phyloP scores from a whole-genome alignment of 2,888 invertebrate genomes.

The Monochamus alternatus region DNA sequence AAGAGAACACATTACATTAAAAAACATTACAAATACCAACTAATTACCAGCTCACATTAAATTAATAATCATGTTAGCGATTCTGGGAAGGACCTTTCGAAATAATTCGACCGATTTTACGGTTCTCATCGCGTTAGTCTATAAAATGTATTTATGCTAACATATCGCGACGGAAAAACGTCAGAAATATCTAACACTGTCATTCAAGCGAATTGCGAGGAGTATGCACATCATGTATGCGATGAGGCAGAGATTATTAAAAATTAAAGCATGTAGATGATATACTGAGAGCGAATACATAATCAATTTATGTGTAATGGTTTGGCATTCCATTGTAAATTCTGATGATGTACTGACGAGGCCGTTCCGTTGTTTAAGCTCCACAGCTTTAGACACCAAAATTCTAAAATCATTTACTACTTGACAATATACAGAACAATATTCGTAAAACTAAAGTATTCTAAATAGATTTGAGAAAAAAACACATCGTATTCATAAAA shows the following conservation, averaged over 20 bases:
- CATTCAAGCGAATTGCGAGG: constrained; percentile 2
- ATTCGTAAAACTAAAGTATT: too few species aligned
- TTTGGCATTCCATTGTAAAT: not conserved
- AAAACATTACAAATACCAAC: too few species aligned
- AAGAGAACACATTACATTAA: not conserved
- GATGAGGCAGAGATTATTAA: constrained; percentile 29
- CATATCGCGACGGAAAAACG: too few species aligned
- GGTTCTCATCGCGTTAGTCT: not conserved
- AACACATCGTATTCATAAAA: too few species aligned
- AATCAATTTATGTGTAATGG: not conserved
- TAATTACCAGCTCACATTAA: too few species aligned
- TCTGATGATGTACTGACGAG: not conserved
- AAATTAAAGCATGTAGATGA: constrained; percentile 22
- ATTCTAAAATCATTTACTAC: too few species aligned
- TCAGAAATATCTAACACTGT: too few species aligned
- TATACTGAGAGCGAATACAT: not conserved
- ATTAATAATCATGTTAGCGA: too few species aligned
- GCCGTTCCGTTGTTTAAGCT: not conserved
- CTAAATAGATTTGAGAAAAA: too few species aligned
- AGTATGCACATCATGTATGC: constrained; percentile 8
- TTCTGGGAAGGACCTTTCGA: not conserved
- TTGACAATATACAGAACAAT: too few species aligned
- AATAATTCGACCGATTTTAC: not conserved
- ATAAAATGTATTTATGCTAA: too few species aligned
- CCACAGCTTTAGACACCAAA: too few species aligned